phyloP scores from a whole-genome alignment of 1,140 invertebrate genomes.

The Aradophagus sp. region DNA sequence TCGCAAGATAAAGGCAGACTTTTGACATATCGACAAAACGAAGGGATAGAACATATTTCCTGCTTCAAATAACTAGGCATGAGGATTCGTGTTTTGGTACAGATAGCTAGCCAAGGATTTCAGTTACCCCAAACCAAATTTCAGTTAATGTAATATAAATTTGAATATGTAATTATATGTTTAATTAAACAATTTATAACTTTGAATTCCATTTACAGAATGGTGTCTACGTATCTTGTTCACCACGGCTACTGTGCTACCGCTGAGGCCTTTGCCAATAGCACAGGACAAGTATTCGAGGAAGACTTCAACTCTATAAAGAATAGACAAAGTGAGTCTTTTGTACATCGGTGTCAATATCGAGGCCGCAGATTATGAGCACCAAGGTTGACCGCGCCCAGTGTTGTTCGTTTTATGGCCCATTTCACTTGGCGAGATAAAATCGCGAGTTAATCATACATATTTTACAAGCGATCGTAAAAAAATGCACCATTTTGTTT shows the following conservation, averaged over 20 bases:
- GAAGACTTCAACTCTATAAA: conserved; percentile 97
- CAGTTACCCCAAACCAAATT: no score
- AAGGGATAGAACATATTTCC: no score
- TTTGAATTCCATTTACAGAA: conserved; percentile 77
- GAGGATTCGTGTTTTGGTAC: no score
- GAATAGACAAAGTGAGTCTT: conserved; percentile 93
- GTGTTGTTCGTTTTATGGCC: conserved; percentile 26
- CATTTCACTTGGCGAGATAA: conserved; percentile 26
- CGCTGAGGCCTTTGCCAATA: conserved; percentile 95
- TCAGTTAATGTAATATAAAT: no score
- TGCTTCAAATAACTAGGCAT: no score
- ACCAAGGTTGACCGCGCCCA: conserved; percentile 43
- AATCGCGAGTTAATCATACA: conserved; percentile 18
- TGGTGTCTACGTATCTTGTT: conserved; percentile 97
- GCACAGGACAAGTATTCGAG: conserved; percentile 91
- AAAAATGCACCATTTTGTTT: background rate
- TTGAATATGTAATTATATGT: no score
- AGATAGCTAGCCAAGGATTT: no score
- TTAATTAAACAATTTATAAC: no score
- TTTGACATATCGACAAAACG: no score
- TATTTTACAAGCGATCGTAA: conserved; percentile 18
- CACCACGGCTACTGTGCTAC: conserved; percentile 98
- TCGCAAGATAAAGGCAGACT: no score
- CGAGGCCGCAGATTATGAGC: conserved; percentile 21
- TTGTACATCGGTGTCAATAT: conserved; percentile 16